Conservation (phyloP, 1,140 invertebrate species). For the Scaptomyza montana region DNA sequence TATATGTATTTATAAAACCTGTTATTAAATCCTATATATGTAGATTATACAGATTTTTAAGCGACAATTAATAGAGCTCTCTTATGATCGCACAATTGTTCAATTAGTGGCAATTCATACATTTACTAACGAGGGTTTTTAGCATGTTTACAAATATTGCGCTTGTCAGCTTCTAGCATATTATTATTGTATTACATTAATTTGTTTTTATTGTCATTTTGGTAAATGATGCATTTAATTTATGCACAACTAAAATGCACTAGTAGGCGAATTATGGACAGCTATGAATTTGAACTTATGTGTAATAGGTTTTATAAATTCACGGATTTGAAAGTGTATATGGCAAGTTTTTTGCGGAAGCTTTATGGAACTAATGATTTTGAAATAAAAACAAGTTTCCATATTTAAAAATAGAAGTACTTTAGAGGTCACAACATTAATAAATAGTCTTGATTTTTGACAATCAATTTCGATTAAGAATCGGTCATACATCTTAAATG, state of each 20-base stretch:
- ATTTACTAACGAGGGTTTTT: conserved; percentile 9
- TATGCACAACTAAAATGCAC: conserved; percentile 45
- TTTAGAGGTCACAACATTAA: too few species aligned
- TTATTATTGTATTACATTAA: conserved; percentile 60
- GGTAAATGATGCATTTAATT: conserved; percentile 23
- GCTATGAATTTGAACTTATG: conserved; percentile 9
- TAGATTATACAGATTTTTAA: conserved; percentile 25
- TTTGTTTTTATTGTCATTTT: conserved; percentile 30
- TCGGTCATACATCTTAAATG: too few species aligned
- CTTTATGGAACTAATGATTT: too few species aligned
- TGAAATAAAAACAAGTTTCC: too few species aligned
- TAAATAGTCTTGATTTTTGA: too few species aligned
- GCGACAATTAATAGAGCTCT: conserved; percentile 29
- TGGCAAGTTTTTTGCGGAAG: too few species aligned
- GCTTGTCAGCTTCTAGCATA: conserved; percentile 47
- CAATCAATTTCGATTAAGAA: too few species aligned
- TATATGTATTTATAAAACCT: neutral
- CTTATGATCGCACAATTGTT: neutral
- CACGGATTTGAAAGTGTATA: too few species aligned
- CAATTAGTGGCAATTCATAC: conserved; percentile 16
- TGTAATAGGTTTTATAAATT: neutral
- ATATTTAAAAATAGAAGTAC: too few species aligned
- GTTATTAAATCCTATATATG: conserved; percentile 14
- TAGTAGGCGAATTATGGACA: neutral
- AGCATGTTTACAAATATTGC: conserved; percentile 70